Evolutionary conservation across 2,797 vertebrate species (phyloP), one percentile per base, ranked within the genome.

Genomic region (Sylvilagus floridanus): DNA sequence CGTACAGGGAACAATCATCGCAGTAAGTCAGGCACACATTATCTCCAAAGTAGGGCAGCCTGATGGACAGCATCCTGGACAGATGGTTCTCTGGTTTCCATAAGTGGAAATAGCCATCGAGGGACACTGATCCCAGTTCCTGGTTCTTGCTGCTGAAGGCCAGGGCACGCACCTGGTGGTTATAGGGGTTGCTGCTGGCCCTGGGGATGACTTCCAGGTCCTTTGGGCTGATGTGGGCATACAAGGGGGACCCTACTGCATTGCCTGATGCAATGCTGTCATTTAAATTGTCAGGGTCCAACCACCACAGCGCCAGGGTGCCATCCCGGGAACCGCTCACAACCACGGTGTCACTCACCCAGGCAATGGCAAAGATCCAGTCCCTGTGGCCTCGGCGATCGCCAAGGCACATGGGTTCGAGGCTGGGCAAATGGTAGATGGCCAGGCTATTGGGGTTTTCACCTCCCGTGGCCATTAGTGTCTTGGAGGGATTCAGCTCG

Each of bases 1-100:
- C 54, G 12, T 57, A 57, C 54, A 57, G 54, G 54, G 54, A 57
- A 5, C 3, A 57, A 96, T 99, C 99, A 91, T 99, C 98, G 28
- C 99, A 99, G 28, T 99, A 99, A 0, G 99, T 99, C 98, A 99
- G 98, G 97, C 99, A 99, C 96, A 99, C 99, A 0, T 99, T 99
- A 98, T 99, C 99, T 96, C 99, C 98, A 98, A 99, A 99, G 98
- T 99, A 99, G 65, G 99, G 99, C 96, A 99, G 98, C 98, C 99
- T 99, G 9, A 98, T 7, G 17, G 90, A 93, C 50, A 95, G 78
- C 52, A 96, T 62, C 99, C 84, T 93, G 57, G 91, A 63, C 32
- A 96, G 83, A 21, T 60, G 65, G 42, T 50, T 88, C 42, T 6
- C 32, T 14, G 54, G 54, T 57, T 57, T 57, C 54, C 9, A 57